These are phyloP conservation scores for Ephestia elutella DNA, from an alignment of 1,140 invertebrate genomes.

Conservation along the genomic window DNA sequence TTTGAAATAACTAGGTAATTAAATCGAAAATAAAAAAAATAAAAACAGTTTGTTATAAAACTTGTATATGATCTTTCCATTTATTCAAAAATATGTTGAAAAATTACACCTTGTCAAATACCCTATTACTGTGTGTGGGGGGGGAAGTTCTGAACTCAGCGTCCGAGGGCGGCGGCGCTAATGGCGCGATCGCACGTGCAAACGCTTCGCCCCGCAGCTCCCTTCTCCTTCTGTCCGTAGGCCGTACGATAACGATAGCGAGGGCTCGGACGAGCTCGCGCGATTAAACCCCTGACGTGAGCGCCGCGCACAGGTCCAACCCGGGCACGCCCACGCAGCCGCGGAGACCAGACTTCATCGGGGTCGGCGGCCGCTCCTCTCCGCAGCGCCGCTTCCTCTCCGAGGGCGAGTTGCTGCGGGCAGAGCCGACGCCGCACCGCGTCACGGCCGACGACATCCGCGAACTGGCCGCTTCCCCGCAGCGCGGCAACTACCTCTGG, in stretches of 20 bases:
- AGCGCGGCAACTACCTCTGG: slow-evolving; percentile 88
- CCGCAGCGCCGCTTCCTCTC: slow-evolving; percentile 89
- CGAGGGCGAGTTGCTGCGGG: slow-evolving; percentile 88
- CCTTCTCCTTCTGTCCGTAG: slow-evolving; percentile 72
- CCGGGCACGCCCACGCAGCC: slow-evolving; percentile 91
- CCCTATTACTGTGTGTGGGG: too few relatives aligned
- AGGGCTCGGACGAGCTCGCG: slow-evolving; percentile 69
- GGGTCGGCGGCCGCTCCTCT: slow-evolving; percentile 73
- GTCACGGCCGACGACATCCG: slow-evolving; percentile 81
- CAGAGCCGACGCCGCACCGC: slow-evolving; percentile 76
- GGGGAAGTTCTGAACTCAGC: slow-evolving; percentile 39
- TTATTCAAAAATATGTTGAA: too few relatives aligned
- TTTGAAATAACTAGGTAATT: too few relatives aligned
- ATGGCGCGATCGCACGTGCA: slow-evolving; percentile 44
- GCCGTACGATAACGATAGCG: slow-evolving; percentile 70
- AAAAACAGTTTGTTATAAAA: too few relatives aligned
- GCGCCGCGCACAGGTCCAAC: slow-evolving; percentile 82
- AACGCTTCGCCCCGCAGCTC: slow-evolving; percentile 68
- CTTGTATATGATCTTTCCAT: too few relatives aligned
- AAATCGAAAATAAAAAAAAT: too few relatives aligned
- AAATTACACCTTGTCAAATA: too few relatives aligned
- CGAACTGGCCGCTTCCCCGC: slow-evolving; percentile 88
- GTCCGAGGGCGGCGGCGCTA: slow-evolving; percentile 43
- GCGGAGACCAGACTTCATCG: slow-evolving; percentile 88
- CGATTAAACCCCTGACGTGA: slow-evolving; percentile 71